Conservation (phyloP, 2,113 vertebrate genomes). For the Labeo rohita region DNA sequence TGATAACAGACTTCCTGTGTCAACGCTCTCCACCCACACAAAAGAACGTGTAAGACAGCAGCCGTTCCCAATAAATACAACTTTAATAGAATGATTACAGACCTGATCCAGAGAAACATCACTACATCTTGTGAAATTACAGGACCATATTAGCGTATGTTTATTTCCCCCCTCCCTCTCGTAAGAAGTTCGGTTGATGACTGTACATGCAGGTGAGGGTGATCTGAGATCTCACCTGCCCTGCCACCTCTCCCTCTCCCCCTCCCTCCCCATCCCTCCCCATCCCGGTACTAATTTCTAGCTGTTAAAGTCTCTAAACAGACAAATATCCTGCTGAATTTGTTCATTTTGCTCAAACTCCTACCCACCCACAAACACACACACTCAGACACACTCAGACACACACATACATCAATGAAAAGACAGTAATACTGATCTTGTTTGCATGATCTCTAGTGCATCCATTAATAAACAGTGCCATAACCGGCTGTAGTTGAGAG, state of each 20-base stretch:
- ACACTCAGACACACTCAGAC: not conserved
- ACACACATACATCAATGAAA: not conserved
- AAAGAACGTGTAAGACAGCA: not conserved
- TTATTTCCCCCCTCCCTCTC: constrained; percentile 27
- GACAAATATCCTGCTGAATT: constrained; percentile 20
- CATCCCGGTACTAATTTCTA: constrained; percentile 13
- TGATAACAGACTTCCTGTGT: not conserved
- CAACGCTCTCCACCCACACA: not conserved
- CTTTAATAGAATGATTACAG: constrained; percentile 87
- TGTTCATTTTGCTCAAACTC: constrained; percentile 10
- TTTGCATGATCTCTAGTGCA: constrained; percentile 42
- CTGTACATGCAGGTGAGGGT: constrained; percentile 71
- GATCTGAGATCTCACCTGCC: constrained; percentile 62
- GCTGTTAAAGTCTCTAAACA: constrained; percentile 19
- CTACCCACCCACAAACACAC: not conserved
- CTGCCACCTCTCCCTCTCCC: constrained; percentile 22
- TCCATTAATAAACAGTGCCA: constrained; percentile 25
- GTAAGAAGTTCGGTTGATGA: constrained; percentile 55
- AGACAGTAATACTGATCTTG: constrained; percentile 32
- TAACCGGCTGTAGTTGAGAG: constrained; percentile 24
- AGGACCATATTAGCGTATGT: constrained; percentile 53
- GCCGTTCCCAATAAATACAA: constrained; percentile 80
- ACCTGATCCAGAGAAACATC: constrained; percentile 76
- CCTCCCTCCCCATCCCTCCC: not conserved
- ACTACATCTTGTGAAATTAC: constrained; percentile 76